phyloP scores from a whole-genome alignment of 2,797 vertebrate genomes.

The Limnodromus scolopaceus region DNA sequence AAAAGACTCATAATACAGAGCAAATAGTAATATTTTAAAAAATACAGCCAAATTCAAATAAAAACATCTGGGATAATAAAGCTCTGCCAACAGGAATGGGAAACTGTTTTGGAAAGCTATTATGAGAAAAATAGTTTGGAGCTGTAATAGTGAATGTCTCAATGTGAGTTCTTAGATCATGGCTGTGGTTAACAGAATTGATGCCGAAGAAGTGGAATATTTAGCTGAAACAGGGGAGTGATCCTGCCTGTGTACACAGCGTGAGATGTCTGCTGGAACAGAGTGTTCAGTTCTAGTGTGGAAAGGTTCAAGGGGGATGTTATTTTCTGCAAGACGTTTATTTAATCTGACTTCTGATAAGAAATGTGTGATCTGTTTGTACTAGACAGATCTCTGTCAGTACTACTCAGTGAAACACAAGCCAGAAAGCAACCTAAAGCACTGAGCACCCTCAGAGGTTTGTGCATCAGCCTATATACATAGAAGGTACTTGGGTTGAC shows the following conservation, averaged over 20 bases:
- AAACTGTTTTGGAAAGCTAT: slow-evolving; percentile 38
- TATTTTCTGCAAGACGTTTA: slow-evolving; percentile 5
- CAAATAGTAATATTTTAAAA: background rate
- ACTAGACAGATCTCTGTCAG: background rate
- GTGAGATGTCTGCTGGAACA: background rate
- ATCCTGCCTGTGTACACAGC: background rate
- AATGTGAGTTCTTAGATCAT: background rate
- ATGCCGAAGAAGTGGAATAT: background rate
- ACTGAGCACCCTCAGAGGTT: background rate
- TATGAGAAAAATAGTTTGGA: slow-evolving; percentile 4
- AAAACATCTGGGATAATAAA: slow-evolving; percentile 26
- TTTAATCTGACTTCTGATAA: slow-evolving; percentile 56
- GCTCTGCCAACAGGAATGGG: background rate
- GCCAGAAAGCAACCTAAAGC: background rate
- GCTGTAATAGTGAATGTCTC: background rate
- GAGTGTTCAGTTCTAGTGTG: background rate
- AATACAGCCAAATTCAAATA: background rate
- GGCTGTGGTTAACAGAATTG: background rate
- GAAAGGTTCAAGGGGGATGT: slow-evolving; percentile 19
- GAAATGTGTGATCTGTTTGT: background rate
- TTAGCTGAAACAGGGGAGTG: background rate
- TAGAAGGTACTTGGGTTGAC: background rate
- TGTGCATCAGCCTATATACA: background rate
- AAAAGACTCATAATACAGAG: background rate
- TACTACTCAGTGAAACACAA: background rate